phyloP scores from a whole-genome alignment of 2,888 invertebrate species.

The Drosophila parthenogenetica region DNA sequence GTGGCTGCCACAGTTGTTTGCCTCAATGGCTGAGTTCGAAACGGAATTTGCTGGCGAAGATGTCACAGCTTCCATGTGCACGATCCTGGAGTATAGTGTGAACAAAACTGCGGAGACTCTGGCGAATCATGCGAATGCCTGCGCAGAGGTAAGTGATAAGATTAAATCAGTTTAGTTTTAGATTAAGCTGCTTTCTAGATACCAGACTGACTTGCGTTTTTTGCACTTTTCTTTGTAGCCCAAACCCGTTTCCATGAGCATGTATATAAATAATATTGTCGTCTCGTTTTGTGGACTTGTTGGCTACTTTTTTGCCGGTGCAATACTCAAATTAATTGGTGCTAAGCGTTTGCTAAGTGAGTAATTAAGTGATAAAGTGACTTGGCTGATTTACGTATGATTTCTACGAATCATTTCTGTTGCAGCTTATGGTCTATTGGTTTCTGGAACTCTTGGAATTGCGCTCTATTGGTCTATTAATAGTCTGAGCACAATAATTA shows the following conservation, averaged over 20 bases:
- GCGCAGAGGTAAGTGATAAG: slow-evolving; percentile 79
- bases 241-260: slow-evolving; percentile 86
- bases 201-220: background rate
- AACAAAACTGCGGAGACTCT: slow-evolving; percentile 77
- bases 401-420: background rate
- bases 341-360: slow-evolving; percentile 87
- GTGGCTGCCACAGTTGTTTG: slow-evolving; percentile 94
- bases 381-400: background rate
- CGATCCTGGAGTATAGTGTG: slow-evolving; percentile 82
- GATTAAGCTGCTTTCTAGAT: slow-evolving; percentile 1
- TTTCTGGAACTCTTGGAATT: slow-evolving; percentile 86
- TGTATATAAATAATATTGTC: slow-evolving; percentile 90
- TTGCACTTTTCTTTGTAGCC: slow-evolving; percentile 67
- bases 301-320: slow-evolving; percentile 88
- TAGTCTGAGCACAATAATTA: slow-evolving; percentile 86
- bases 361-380: slow-evolving; percentile 26
- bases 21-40: slow-evolving; percentile 87
- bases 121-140: slow-evolving; percentile 64
- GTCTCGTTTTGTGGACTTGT: slow-evolving; percentile 88
- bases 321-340: slow-evolving; percentile 86
- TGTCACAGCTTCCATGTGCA: slow-evolving; percentile 77
- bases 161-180: slow-evolving; percentile 12
- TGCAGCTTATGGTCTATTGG: slow-evolving; percentile 84
- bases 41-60: slow-evolving; percentile 61
- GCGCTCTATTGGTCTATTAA: slow-evolving; percentile 87